Evolutionary conservation across 2,797 vertebrate genomes (phyloP).

Genomic region (Crenuchus spilurus): DNA sequence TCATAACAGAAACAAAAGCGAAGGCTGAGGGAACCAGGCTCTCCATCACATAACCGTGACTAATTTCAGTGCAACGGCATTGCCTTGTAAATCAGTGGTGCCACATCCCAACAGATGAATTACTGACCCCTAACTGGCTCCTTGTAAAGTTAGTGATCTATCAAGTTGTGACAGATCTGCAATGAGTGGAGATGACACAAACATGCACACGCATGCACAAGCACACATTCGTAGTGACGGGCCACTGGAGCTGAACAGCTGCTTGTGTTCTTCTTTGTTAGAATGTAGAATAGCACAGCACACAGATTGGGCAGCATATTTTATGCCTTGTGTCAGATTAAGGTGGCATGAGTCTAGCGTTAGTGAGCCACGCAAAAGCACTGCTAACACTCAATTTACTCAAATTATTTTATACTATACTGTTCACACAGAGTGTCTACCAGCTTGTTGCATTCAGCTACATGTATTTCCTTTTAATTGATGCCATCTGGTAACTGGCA

Average conservation of each 20-base stretch:
- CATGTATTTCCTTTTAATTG: background rate
- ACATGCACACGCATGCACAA: constrained; percentile 12
- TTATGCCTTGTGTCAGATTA: constrained; percentile 68
- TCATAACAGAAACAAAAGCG: background rate
- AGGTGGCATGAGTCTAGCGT: constrained; percentile 62
- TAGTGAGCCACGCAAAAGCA: background rate
- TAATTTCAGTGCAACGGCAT: constrained; percentile 3
- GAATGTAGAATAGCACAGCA: constrained; percentile 47
- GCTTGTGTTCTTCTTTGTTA: constrained; percentile 51
- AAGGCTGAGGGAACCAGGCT: background rate
- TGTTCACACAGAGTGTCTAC: no score
- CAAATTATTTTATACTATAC: no score
- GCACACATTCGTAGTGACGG: constrained; percentile 42
- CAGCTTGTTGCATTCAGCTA: background rate
- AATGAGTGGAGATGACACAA: constrained; percentile 25
- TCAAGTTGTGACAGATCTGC: constrained; percentile 41
- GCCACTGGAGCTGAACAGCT: constrained; percentile 57
- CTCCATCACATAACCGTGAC: background rate
- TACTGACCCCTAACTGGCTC: constrained; percentile 51
- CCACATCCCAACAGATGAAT: constrained; percentile 50
- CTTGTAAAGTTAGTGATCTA: constrained; percentile 53
- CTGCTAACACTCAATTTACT: no score
- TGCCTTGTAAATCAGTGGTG: constrained; percentile 45
- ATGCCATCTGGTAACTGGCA: no score
- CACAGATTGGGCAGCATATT: constrained; percentile 66